Conservation (phyloP, 1,140 invertebrate genomes). For the Drosophila santomea region DNA sequence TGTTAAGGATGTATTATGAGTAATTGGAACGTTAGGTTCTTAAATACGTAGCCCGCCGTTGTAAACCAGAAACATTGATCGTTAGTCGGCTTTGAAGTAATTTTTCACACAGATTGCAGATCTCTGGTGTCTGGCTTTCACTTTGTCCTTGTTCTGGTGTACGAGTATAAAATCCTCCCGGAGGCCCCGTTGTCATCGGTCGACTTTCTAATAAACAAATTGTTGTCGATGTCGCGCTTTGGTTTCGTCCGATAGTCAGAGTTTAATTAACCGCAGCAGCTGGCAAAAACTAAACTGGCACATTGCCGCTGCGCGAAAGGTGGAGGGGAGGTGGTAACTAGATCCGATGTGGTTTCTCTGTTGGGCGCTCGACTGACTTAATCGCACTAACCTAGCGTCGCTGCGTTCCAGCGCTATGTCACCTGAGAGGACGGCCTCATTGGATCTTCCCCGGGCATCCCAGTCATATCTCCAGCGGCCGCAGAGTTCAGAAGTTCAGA, state of each 20-base stretch:
- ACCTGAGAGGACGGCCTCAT: slow-evolving; percentile 59
- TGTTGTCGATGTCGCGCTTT: slow-evolving; percentile 47
- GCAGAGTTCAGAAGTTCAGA: slow-evolving; percentile 65
- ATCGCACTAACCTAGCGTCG: slow-evolving; percentile 27
- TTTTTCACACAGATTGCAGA: background rate
- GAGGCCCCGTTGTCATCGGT: slow-evolving; percentile 12
- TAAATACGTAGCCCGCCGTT: background rate
- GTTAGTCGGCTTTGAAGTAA: background rate
- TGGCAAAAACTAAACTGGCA: slow-evolving; percentile 34
- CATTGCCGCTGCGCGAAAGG: slow-evolving; percentile 31
- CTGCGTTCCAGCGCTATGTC: slow-evolving; percentile 54
- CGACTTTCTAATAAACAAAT: slow-evolving; percentile 65
- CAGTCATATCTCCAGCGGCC: slow-evolving; percentile 45
- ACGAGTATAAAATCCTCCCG: background rate
- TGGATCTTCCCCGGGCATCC: slow-evolving; percentile 26
- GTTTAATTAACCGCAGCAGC: slow-evolving; percentile 68
- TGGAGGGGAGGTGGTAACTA: slow-evolving; percentile 29
- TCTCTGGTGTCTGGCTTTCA: slow-evolving; percentile 11
- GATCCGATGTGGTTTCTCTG: slow-evolving; percentile 57
- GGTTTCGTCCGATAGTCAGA: slow-evolving; percentile 45
- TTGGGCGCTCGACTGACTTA: slow-evolving; percentile 57
- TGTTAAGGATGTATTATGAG: too few relatives aligned
- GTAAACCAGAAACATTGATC: background rate
- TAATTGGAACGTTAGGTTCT: too few relatives aligned
- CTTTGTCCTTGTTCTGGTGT: slow-evolving; percentile 27